These are phyloP conservation scores for Yponomeuta sedellus DNA, from an alignment of 2,888 invertebrate genomes.

Conservation along the genomic window DNA sequence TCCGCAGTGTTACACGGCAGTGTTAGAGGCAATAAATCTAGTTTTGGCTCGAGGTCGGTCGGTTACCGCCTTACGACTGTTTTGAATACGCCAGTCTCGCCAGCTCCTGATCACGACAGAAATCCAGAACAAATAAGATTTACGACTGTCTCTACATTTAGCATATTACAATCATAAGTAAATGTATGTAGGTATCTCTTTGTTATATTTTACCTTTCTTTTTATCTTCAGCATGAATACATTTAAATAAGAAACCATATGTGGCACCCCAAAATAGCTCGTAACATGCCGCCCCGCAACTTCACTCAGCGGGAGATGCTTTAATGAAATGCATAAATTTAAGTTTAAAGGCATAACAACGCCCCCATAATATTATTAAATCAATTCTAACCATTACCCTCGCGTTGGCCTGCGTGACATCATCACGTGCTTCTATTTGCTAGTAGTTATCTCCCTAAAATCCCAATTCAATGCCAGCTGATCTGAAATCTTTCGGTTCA, in stretches of 20 bases:
- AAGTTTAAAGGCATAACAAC: not conserved
- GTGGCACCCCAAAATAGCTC: not conserved
- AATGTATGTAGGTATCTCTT: not conserved
- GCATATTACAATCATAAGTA: not conserved
- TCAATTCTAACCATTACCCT: not conserved
- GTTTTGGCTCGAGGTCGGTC: conserved; percentile 56
- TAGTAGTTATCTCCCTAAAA: not conserved
- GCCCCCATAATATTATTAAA: not conserved
- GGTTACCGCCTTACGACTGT: conserved; percentile 34
- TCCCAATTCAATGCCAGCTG: not conserved
- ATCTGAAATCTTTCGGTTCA: no score
- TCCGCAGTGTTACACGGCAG: conserved; percentile 6
- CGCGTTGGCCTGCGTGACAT: conserved; percentile 7
- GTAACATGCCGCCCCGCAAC: not conserved
- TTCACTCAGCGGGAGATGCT: not conserved
- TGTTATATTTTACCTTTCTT: not conserved
- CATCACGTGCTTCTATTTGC: conserved; percentile 9
- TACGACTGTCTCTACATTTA: conserved; percentile 12
- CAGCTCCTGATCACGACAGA: conserved; percentile 7
- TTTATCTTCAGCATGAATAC: not conserved
- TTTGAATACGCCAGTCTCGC: conserved; percentile 19
- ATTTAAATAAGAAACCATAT: not conserved
- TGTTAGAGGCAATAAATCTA: conserved; percentile 54
- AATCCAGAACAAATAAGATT: conserved; percentile 10
- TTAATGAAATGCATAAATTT: not conserved